phyloP scores from a whole-genome alignment of 2,113 vertebrate genomes.

The Cyrtonyx montezumae region DNA sequence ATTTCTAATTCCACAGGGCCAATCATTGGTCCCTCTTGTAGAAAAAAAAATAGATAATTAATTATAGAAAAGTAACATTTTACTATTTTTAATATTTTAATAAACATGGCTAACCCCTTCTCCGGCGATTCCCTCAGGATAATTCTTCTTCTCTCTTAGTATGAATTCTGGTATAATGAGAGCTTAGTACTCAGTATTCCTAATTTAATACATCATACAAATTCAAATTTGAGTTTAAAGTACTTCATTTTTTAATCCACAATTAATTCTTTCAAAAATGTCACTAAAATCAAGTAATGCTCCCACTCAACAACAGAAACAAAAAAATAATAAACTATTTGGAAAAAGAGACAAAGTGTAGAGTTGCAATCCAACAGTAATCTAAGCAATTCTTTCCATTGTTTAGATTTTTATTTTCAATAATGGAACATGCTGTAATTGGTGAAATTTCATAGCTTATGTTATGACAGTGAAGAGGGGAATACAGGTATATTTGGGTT shows the following conservation, averaged over 20 bases:
- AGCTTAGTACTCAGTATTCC: background rate
- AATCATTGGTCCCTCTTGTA: background rate
- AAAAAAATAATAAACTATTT: background rate
- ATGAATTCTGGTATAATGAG: background rate
- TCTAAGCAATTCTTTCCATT: background rate
- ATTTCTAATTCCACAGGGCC: background rate
- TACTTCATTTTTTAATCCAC: background rate
- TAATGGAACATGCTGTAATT: background rate
- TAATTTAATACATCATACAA: background rate
- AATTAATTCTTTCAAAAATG: background rate
- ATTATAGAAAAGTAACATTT: slow-evolving; percentile 10
- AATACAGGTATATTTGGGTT: accelerated
- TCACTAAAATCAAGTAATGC: background rate
- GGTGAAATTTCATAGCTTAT: background rate
- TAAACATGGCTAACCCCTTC: background rate
- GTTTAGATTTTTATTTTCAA: background rate
- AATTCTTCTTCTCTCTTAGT: background rate
- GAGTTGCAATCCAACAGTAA: background rate
- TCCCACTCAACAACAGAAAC: background rate
- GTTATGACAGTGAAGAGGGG: background rate
- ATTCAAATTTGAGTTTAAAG: background rate
- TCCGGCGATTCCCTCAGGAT: background rate
- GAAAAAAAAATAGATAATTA: background rate
- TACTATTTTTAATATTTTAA: slow-evolving; percentile 11
- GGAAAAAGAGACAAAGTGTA: background rate